Conservation (phyloP, 1,140 invertebrate species). For the Hermatobates lingyangjiaoensis region DNA sequence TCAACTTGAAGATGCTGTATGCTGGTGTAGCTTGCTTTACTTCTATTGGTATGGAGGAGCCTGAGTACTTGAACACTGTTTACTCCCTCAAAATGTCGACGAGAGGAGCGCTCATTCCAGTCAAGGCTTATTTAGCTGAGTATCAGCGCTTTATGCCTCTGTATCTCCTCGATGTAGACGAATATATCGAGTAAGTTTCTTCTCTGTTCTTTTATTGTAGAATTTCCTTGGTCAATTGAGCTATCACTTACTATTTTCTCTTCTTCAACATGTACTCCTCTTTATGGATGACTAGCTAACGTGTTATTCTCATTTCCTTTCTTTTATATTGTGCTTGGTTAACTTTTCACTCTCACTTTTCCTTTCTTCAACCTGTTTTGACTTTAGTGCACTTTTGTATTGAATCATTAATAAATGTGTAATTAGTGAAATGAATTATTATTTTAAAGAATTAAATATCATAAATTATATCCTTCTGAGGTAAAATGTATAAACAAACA, state of each 20-base stretch:
- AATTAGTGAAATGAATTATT: no score
- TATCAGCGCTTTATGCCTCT: slow-evolving; percentile 21
- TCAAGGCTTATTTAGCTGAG: not conserved
- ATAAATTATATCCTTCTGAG: no score
- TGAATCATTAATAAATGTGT: no score
- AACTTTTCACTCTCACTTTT: no score
- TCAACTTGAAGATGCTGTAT: not conserved
- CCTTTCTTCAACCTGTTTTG: no score
- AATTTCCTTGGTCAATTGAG: not conserved
- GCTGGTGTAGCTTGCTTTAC: not conserved
- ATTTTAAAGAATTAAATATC: no score
- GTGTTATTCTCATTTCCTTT: no score
- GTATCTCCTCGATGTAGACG: slow-evolving; percentile 28
- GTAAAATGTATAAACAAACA: no score
- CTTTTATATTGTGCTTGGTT: no score
- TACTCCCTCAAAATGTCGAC: not conserved
- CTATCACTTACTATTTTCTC: not conserved
- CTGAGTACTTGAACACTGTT: not conserved
- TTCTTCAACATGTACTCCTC: not conserved
- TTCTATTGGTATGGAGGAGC: not conserved
- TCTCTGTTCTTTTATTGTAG: not conserved
- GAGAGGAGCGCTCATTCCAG: not conserved
- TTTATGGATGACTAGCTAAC: no score
- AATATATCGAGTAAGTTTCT: slow-evolving; percentile 35
- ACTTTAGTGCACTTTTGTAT: no score